Base-by-base conservation (phyloP, 2,113 vertebrate species). In the Chionis minor region DNA sequence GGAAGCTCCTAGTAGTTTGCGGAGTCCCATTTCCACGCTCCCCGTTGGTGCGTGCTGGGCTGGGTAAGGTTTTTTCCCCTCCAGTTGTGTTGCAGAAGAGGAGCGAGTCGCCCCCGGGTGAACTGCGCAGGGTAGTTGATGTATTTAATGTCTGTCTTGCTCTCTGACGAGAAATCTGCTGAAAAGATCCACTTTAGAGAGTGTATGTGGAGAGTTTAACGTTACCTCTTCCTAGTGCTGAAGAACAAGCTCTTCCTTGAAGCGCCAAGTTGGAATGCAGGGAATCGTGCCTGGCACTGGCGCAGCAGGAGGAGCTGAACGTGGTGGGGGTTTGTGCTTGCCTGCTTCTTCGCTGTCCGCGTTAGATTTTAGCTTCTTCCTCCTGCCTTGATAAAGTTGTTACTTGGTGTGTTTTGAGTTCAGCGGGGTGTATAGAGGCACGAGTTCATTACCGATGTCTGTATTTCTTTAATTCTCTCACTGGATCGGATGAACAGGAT, bases 401-500 rank as follows among this genome's bases (percentile, higher is more conserved):
- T 26, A 7, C 5, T 49, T 30, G 61, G 19, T 1, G 0, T 44
- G 61, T 58, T 71, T 24, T 30, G 62, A 77, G 71, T 24, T 8
- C 14, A 12, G 28, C 17, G 82, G 51, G 51, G 9, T 54, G 38
- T 23, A 51, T 51, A 23, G 49, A 51, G 49, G 49, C 12, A 13
- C 49, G 23, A 51, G 22, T 23, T 61, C 45, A 3, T 49, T 20
- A 18, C 32, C 33, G 28, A 47, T 58, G 18, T 47, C 59, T 5
- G 0, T 8, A 8, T 86, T 97, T 97, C 98, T 98, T 98, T 98
- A 98, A 98, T 65, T 38, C 77, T 51, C 56, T 92, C 90, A 98
- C 98, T 67, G 98, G 96, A 19, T 95, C 91, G 32, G 97, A 98
- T 63, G 98, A 97, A 42, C 98, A 97, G 79, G 97, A 97, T 2